Conservation (phyloP, 2,888 invertebrate species). For the Nemapogon koenigi region DNA sequence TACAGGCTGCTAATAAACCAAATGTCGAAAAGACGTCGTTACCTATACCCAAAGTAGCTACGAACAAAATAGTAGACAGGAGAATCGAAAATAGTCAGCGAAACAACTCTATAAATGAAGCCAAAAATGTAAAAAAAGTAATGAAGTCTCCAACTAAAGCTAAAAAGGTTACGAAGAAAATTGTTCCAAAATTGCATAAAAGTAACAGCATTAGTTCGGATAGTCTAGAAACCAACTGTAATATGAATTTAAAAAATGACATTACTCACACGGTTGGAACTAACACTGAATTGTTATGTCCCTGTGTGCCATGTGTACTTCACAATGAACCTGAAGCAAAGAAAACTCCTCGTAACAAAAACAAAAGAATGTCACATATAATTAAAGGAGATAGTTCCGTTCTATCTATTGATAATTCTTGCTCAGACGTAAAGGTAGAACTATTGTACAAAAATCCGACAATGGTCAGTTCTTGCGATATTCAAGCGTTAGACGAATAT, state of each 20-base stretch:
- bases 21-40: constrained; percentile 34
- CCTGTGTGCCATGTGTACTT: constrained; percentile 44
- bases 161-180: constrained; percentile 17
- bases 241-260: constrained; percentile 16
- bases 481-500: constrained; percentile 20
- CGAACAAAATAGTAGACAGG: constrained; percentile 17
- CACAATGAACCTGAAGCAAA: constrained; percentile 31
- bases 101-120: constrained; percentile 10
- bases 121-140: constrained; percentile 17
- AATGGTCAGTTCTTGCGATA: constrained; percentile 31
- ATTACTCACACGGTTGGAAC: constrained; percentile 39
- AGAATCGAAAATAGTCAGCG: constrained; percentile 12
- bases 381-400: background rate
- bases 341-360: background rate
- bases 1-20: constrained; percentile 14
- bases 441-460: constrained; percentile 45
- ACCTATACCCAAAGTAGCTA: constrained; percentile 30
- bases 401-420: constrained; percentile 13
- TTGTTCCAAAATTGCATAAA: constrained; percentile 17
- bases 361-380: background rate
- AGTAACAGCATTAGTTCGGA: constrained; percentile 48
- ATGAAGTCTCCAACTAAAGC: constrained; percentile 14
- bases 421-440: constrained; percentile 30
- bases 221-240: constrained; percentile 30
- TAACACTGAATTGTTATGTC: constrained; percentile 45